Evolutionary conservation across 2,113 vertebrate genomes (phyloP), one percentile per base, ranked within the genome.

Genomic region (Chaenogobius annularis): DNA sequence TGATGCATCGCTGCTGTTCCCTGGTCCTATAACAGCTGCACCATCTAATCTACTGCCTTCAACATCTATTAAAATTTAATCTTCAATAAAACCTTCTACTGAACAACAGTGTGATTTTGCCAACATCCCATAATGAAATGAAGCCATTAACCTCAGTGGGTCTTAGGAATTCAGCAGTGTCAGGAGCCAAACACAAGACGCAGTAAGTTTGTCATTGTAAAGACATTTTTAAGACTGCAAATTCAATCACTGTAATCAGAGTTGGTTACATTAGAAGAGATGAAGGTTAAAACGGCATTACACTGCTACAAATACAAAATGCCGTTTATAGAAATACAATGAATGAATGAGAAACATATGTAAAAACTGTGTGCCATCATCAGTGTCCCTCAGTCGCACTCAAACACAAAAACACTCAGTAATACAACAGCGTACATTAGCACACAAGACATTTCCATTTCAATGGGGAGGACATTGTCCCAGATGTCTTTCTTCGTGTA

Each of bases 61-160:
- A 59, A n/a, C 17, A 59, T 64, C 62, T 35, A n/a, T 70, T 58
- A 75, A 58, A 66, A 23, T 66, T 68, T 78, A 58, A 50, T 79
- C 8, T 0, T 46, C 40, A 11, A 61, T 75, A 64, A 75, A 83
- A 71, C 80, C 64, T 71, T 40, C n/a, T 43, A 4, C 68, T 68
- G 67, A 56, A 69, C 77, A 46, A 77, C 46, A 19, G 40, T 31
- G 55, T 73, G 75, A 80, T 70, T 64, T 75, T 68, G 22, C 55
- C 13, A 58, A 58, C 55, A 65, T 73, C 40, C 40, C 52, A 55
- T 85, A 63, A 83, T 46, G 46, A 67, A 72, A 72, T 77, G 62
- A 79, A 78, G 52, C 55, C 66, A 77, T 79, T 66, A 77, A 70
- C 50, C 37, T 73, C 44, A 40, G 37, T 54, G 14, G 69, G 65